Evolutionary conservation across 2,113 vertebrate species (phyloP).

Genomic region (Sylvia atricapilla): DNA sequence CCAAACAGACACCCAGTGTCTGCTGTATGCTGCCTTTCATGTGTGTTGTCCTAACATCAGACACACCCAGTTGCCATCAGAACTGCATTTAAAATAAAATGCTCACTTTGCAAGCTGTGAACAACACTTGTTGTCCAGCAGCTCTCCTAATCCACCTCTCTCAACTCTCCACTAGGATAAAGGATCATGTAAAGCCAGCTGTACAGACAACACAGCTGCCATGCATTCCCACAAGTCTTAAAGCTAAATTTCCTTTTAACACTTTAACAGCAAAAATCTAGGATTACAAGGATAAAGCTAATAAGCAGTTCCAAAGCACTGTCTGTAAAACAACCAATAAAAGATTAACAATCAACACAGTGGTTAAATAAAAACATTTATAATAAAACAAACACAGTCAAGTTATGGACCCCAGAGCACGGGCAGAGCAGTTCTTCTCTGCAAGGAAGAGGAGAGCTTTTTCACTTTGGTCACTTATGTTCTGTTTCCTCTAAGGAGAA

Average conservation of each 20-base stretch:
- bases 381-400: not conserved
- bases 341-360: constrained; percentile 11
- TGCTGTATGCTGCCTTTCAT: not conserved
- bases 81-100: constrained; percentile 9
- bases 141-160: constrained; percentile 22
- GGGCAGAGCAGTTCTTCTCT: not conserved
- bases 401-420: not conserved
- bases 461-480: not conserved
- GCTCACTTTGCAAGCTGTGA: not conserved
- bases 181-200: not conserved
- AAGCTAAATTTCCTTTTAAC: constrained; percentile 24
- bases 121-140: not conserved
- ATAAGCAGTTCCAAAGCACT: constrained; percentile 20
- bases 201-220: not conserved
- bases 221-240: constrained; percentile 11
- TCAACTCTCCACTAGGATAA: constrained; percentile 13
- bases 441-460: not conserved
- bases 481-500: not conserved
- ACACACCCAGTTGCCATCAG: not conserved
- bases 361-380: not conserved
- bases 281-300: constrained; percentile 34
- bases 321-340: constrained; percentile 19
- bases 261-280: constrained; percentile 34
- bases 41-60: not conserved
- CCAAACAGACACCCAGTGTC: not conserved